Evolutionary conservation across 2,797 vertebrate genomes (phyloP), one percentile per base, ranked within the genome.

Genomic region (Coregonus sp.): DNA sequence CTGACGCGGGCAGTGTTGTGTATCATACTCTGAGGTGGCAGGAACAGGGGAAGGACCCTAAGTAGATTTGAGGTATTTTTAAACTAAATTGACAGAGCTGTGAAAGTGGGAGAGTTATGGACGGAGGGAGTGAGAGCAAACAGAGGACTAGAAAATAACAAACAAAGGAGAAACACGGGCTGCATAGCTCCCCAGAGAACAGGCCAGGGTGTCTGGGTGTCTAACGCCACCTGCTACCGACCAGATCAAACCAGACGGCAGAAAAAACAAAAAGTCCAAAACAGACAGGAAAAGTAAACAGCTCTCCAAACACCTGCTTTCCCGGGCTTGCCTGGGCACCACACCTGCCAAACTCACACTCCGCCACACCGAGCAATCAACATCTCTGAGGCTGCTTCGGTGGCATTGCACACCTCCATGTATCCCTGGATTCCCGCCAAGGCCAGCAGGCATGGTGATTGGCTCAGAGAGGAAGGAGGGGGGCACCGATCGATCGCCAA

Each of bases 171-270:
- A 69, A 14, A 35, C 31, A 68, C 4, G 0, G 29, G 29, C 31
- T 67, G 3, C 1, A 31, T 29, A 29, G 33, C 65, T 68, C 15
- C 4, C 66, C 33, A 68, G 16, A 35, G 31, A 69, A 11, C n/a
- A 25, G 20, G 20, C 16, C 15, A 1, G 4, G 15, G 33, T 68
- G 66, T 37, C 31, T 3, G 40, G 40, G 9, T 12, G 4, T 35
- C 14, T 15, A 6, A 29, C 15, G 5, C 29, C 4, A 16, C 14
- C 31, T 31, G 4, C 65, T 33, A 11, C 25, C 9, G 29, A 68
- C 66, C 66, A 54, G 37, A 35, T 77, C 33, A 2, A 15, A 47
- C 7, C 47, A 76, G 73, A 65, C 77, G 67, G 75, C 16, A 65
- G 31, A 14, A 29, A 74, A 59, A 25, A 29, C 37, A 35, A 59